Evolutionary conservation across 2,888 invertebrate genomes (phyloP), one percentile per base, ranked within the genome.

Genomic region (Cantharis rustica): DNA sequence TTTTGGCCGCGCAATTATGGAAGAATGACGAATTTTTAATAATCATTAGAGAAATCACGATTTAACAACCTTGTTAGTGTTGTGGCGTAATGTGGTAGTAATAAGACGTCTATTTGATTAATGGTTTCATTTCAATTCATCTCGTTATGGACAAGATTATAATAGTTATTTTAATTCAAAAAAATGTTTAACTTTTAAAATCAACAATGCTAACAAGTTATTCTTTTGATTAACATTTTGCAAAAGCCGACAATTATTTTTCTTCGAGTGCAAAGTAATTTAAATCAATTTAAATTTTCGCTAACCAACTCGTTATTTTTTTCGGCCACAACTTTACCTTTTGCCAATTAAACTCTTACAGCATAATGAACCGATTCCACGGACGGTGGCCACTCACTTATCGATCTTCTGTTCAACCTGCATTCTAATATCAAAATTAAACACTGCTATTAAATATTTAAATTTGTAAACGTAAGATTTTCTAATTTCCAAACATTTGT

Each of bases 71-170:
- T 86, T 84, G 85, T 86, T 86, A 86, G 79, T 80, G 81, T 78
- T 79, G 78, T 75, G 81, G 85, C 86, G 86, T 86, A 86, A 86
- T 84, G 82, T 86, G 85, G 86, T 86, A 87, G 86, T 87, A 86
- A 87, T 86, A 85, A 86, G 84, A 84, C 84, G 85, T 86, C 85
- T 84, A 78, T 79, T 81, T 86, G 87, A 87, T 87, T 86, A 87
- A 87, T 87, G 86, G 85, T 86, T 86, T 84, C 82, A 85, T 86
- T 86, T 86, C 86, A 86, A 85, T 84, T 86, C 82, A 81, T 79
- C 83, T 84, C 83, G 83, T 81, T 81, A 81, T 79, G 73, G 79
- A 76, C 72, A 72, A 73, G 66, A 64, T 70, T 47, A 47, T 47
- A 47, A 47, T 47, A 47, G 47, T 47, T n/a, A 47, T 47, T 47